Evolutionary conservation across 1,140 invertebrate species (phyloP).

Genomic region (Drosophila azteca): DNA sequence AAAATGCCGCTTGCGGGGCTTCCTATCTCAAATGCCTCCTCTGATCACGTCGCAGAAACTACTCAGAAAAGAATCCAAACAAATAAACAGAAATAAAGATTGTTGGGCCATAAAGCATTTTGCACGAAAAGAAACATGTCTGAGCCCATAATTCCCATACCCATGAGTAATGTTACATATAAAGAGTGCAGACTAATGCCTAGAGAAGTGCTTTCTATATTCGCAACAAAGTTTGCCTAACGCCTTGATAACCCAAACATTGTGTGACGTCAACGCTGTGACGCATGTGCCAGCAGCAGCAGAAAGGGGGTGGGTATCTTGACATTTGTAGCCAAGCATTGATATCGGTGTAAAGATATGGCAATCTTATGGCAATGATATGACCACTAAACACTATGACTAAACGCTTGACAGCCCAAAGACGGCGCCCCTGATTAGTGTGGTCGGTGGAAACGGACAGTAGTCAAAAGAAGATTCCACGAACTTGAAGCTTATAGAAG

Average conservation of each 20-base stretch:
- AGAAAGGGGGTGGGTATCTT: slow-evolving; percentile 7
- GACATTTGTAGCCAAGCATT: slow-evolving; percentile 58
- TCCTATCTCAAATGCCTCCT: slow-evolving; percentile 26
- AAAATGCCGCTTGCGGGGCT: neutral
- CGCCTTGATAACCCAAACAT: slow-evolving; percentile 11
- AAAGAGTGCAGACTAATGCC: slow-evolving; percentile 2
- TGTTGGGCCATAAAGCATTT: slow-evolving; percentile 8
- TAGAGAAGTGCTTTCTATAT: slow-evolving; percentile 2
- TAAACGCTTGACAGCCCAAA: slow-evolving; percentile 25
- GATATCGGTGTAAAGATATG: slow-evolving; percentile 47
- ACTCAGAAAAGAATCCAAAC: neutral
- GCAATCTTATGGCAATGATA: slow-evolving; percentile 15
- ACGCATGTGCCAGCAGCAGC: slow-evolving; percentile 42
- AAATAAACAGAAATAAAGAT: neutral
- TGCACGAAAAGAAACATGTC: slow-evolving; percentile 32
- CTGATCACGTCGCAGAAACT: slow-evolving; percentile 13
- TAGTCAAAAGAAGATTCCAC: slow-evolving; percentile 22
- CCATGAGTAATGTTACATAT: slow-evolving; percentile 44
- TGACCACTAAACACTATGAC: slow-evolving; percentile 28
- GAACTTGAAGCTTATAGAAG: slow-evolving; percentile 29
- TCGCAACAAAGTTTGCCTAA: too few species aligned
- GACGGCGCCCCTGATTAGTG: slow-evolving; percentile 2
- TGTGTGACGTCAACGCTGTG: slow-evolving; percentile 42
- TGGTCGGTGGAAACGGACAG: neutral
- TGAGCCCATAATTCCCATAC: slow-evolving; percentile 29